These are phyloP conservation scores for Carassius gibelio DNA, from an alignment of 2,113 vertebrate genomes.

Conservation along the genomic window DNA sequence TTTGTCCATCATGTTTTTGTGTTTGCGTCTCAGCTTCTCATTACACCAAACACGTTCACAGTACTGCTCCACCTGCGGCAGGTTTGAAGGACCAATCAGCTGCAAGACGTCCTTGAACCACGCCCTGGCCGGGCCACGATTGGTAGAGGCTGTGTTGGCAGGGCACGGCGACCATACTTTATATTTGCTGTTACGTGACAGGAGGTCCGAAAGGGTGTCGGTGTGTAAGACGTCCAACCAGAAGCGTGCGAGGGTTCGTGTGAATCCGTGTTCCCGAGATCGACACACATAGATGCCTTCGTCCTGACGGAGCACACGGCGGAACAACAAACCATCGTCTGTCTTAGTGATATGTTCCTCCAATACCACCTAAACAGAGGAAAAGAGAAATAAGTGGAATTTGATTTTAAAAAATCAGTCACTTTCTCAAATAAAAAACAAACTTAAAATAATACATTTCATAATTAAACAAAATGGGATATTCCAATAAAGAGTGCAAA, in stretches of 20 bases:
- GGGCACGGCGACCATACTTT: conserved; percentile 68
- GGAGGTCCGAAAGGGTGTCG: conserved; percentile 77
- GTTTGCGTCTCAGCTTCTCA: conserved; percentile 77
- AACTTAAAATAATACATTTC: background rate
- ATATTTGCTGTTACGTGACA: conserved; percentile 63
- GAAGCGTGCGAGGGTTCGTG: conserved; percentile 80
- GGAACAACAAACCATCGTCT: conserved; percentile 87
- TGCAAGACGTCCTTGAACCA: conserved; percentile 96
- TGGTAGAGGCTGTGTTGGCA: conserved; percentile 46
- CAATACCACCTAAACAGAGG: conserved; percentile 80
- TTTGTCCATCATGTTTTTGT: conserved; percentile 80
- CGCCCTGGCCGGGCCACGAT: conserved; percentile 70
- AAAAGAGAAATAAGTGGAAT: background rate
- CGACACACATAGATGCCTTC: conserved; percentile 84
- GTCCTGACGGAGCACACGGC: conserved; percentile 80
- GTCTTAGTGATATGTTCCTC: conserved; percentile 86
- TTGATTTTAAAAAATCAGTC: no score
- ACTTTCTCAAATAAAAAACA: no score
- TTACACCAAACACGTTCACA: conserved; percentile 89
- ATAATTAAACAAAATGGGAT: conserved; percentile 9
- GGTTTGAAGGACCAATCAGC: conserved; percentile 83
- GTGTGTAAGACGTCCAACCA: conserved; percentile 81
- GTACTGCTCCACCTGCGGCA: conserved; percentile 86
- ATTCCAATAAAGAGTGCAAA: background rate
- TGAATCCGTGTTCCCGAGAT: conserved; percentile 86